Base-by-base conservation (phyloP, 2,888 invertebrate species). In the Thymelicus lineola region DNA sequence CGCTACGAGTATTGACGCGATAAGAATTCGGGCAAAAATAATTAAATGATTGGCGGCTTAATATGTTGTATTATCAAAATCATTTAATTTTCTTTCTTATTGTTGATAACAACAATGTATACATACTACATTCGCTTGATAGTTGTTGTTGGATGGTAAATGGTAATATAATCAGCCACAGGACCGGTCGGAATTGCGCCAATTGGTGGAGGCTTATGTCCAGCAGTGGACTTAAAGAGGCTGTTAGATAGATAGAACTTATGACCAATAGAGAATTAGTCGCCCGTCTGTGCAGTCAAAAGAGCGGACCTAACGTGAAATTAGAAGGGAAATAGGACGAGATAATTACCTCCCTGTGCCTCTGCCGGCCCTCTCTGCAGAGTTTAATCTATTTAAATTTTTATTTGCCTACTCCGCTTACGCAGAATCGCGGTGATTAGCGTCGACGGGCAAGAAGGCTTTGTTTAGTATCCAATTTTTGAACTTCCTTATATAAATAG, bases 321-420 rank as follows among this genome's bases (percentile, higher is more conserved):
- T 91, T 91, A 90, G 86, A 89, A 88, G 88, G 86, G 88, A 89
- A 91, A 90, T 90, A 90, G 90, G 90, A 90, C 89, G 86, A 91
- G 90, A 91, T 91, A 91, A 92, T 92, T 91, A 90, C 83, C 80
- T 79, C 79, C 74, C 71, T 75, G 73, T 77, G 76, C 79, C 75
- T 76, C 73, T 75, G 72, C 79, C 75, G 77, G 79, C 83, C 83
- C 87, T 87, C 88, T 85, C 91, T 90, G 67, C 87, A 75, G 79
- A 86, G 87, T 89, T 91, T 91, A 91, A 91, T 92, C 91, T 89
- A 87, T 90, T 88, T 90, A 89, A 90, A 92, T 89, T 93, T 92
- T 92, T 92, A 91, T 91, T 91, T 91, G 36, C 57, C 57, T 55
- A 90, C 85, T 83, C 81, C 79, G 79, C 84, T 87, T 85, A 82